Evolutionary conservation across 2,888 invertebrate species (phyloP), one percentile per base, ranked within the genome.

Genomic region (Caprella mutica): DNA sequence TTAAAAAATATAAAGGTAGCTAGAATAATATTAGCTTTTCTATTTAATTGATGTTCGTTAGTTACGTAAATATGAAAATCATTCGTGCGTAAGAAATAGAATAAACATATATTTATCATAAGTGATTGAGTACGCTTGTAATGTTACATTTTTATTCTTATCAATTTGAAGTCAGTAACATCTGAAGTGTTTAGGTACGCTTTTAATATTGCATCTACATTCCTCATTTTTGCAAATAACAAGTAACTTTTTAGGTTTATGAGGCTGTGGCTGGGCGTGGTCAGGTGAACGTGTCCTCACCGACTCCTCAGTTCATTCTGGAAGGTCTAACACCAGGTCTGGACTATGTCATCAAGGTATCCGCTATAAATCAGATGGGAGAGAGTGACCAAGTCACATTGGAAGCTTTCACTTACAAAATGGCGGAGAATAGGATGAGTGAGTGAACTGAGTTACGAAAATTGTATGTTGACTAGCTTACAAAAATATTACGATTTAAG

Each of bases 381-480:
- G 35, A 39, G 30, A 56, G 56, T 3, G 44, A 53, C 6, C 57
- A 56, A 12, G 33, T 61, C 19, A 42, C 23, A 5, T 48, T 61
- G 5, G 57, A 57, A 12, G 60, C 60, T 5, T 48, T 61, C 38
- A 61, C 60, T 8, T 61, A 61, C 46, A 61, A 61, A 44, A 61
- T 61, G 60, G 60, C 60, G 5, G 60, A 61, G 42, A 60, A 61
- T 29, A 57, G 60, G 26, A 61, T 61, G 60, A 50, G 60, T 61
- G 24, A 57, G 60, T 57, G 19, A 9, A 9, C 14, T 33, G 8
- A 33, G 33, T 14, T 33, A 14, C 14, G 33, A 33, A 9, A 33
- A 9, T 33, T 33, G 33, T 33, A 33, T 33, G 8, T 14, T 33
- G 33, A 33, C 14, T 14, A 33, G 8, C 8, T 8, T 33, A 9